phyloP scores from a whole-genome alignment of 2,797 vertebrate species.

The Hirundo rustica region DNA sequence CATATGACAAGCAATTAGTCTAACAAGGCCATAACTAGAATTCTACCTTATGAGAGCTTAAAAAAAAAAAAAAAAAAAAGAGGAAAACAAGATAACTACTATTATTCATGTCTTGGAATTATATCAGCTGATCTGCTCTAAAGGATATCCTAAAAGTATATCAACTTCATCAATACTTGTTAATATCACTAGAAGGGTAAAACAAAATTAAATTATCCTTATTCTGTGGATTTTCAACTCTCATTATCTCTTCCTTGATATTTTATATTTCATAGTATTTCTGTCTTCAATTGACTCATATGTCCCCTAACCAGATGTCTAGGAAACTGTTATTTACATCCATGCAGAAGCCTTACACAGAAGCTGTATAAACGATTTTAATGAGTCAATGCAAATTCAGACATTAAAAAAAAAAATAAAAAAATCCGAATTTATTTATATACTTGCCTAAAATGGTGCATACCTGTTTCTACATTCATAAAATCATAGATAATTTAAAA shows the following conservation, averaged over 20 bases:
- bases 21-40: neutral
- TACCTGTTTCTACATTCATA: neutral
- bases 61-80: neutral
- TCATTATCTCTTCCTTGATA: neutral
- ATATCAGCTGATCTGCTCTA: neutral
- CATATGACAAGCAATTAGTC: slow-evolving; percentile 21
- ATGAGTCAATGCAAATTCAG: neutral
- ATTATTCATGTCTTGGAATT: neutral
- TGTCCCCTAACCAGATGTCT: neutral
- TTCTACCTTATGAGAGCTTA: neutral
- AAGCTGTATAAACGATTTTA: neutral
- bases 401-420: neutral
- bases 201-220: neutral
- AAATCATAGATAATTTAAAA: neutral
- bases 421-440: neutral
- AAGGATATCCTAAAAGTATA: neutral
- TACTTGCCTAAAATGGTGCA: neutral
- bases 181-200: neutral
- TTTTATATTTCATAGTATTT: neutral
- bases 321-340: neutral
- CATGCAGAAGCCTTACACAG: neutral
- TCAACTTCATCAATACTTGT: neutral
- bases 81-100: neutral
- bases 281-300: neutral
- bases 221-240: neutral